Conservation (phyloP, 2,888 invertebrate species). For the Agrotis ipsilon region DNA sequence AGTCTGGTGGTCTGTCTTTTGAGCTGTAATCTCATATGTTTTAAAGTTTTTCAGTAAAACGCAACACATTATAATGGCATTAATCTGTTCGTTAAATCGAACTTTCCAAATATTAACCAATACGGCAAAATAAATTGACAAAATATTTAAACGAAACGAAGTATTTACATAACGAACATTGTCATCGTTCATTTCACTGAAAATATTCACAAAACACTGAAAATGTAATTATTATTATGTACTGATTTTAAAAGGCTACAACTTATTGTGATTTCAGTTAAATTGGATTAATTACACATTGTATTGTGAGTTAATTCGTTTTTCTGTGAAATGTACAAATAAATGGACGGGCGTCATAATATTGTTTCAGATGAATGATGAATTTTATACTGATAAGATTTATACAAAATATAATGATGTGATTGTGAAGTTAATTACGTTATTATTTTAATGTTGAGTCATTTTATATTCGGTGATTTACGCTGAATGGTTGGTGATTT, state of each 20-base stretch:
- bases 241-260: conserved; percentile 10
- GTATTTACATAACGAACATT: conserved; percentile 14
- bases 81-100: background rate
- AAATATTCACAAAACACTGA: conserved; percentile 6
- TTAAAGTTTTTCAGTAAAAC: background rate
- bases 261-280: conserved; percentile 22
- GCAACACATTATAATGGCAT: conserved; percentile 1
- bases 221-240: conserved; percentile 19
- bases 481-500: too few relatives aligned
- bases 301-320: conserved; percentile 18
- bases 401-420: background rate
- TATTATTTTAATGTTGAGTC: background rate
- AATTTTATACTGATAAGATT: conserved; percentile 12
- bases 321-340: conserved; percentile 18
- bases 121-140: conserved; percentile 9
- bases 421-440: background rate
- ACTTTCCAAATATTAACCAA: background rate
- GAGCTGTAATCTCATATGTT: background rate
- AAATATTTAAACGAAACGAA: conserved; percentile 25
- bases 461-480: too few relatives aligned
- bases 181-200: conserved; percentile 4
- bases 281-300: conserved; percentile 36
- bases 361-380: conserved; percentile 10
- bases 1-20: too few relatives aligned
- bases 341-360: conserved; percentile 16